Base-by-base conservation (phyloP, 1,140 invertebrate genomes). In the Caenorhabditis remanei region DNA sequence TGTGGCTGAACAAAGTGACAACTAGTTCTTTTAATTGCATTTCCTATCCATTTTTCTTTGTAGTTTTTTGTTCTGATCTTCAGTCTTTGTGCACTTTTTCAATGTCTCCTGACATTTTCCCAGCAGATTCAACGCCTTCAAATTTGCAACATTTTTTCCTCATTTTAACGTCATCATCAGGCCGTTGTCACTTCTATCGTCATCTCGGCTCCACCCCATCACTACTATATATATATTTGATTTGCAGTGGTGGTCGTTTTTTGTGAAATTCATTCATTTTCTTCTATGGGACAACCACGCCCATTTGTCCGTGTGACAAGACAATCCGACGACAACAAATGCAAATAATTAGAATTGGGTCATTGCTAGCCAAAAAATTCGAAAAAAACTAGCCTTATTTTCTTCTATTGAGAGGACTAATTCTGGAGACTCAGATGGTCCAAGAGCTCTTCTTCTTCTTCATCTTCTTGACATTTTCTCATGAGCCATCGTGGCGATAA, bases 401-500 rank as follows among this genome's bases (percentile, higher is more conserved):
- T 53, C 50, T 53, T 32, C 32, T 32, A 32, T 32, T 32, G 32
- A 32, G 32, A 32, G 32, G 2, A 32, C 32, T 32, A 32, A 32
- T 32, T 32, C 32, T 32, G 32, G 71, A 79, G 71, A 50, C 71
- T 50, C 71, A 79, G 71, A 79, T 79, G 71, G 71, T 24, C 71
- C 24, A 2, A 50, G 9, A 19, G 46, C 43, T 6, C 5, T n/a
- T 46, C 32, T 32, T 6, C 5, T n/a, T 46, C 32, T 32, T 32
- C 32, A 32, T 32, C 14, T 24, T 40, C 41, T 71, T 79, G 71
- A 79, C 71, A 79, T 79, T 79, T 79, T 79, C 71, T 50, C 46
- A 50, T 79, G 71, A 79, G 71, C 71, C 46, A 79, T 79, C 46
- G 46, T 79, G 67, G 21, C 41, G 67, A 75, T 75, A 75, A 75